Evolutionary conservation across 2,113 vertebrate genomes (phyloP).

Genomic region (Bufo gargarizans): DNA sequence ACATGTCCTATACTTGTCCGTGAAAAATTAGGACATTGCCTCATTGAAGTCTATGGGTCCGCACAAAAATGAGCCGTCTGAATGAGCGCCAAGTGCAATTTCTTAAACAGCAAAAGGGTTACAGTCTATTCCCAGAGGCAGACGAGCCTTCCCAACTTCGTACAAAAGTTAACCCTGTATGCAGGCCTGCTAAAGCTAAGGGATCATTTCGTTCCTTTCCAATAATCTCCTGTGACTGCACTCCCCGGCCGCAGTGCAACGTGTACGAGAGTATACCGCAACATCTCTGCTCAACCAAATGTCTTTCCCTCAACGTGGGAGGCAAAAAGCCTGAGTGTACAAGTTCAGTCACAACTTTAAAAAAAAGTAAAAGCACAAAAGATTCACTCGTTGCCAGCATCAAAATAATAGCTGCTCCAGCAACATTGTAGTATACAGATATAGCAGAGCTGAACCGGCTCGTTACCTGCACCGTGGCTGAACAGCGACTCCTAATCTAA

Average conservation of each 20-base stretch:
- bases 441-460: too few species aligned
- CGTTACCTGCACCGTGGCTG: too few species aligned
- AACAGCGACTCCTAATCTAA: too few species aligned
- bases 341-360: not conserved
- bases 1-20: too few species aligned
- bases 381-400: not conserved
- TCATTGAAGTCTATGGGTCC: too few species aligned
- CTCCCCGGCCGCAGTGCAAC: not conserved
- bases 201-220: not conserved
- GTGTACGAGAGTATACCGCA: not conserved
- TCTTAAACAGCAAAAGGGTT: not conserved
- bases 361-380: constrained; percentile 12
- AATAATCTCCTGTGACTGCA: not conserved
- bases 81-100: too few species aligned
- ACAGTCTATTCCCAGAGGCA: not conserved
- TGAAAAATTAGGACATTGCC: too few species aligned
- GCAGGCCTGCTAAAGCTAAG: not conserved
- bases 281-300: constrained; percentile 5
- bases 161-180: not conserved
- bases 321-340: not conserved
- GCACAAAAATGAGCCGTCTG: too few species aligned
- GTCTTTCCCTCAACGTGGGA: constrained; percentile 34
- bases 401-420: not conserved
- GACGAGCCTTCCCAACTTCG: not conserved
- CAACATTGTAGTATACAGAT: not conserved